phyloP scores from a whole-genome alignment of 1,140 invertebrate genomes.

The Branchinecta lindahli region DNA sequence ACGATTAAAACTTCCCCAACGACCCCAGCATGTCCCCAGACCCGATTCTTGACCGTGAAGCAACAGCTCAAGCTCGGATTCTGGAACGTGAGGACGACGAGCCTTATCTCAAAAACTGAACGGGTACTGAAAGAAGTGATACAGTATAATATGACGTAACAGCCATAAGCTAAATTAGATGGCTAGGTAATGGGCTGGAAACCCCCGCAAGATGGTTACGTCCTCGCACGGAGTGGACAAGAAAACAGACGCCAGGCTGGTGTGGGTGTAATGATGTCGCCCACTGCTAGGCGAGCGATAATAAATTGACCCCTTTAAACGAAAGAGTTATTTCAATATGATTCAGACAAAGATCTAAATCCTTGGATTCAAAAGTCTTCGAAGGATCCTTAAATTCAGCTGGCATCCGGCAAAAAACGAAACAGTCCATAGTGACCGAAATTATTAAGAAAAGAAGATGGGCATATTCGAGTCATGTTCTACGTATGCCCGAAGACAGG shows the following conservation, averaged over 20 bases:
- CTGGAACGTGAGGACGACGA: slow-evolving; percentile 3
- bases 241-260: slow-evolving; percentile 7
- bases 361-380: too few species aligned
- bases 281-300: not conserved
- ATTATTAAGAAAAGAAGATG: too few species aligned
- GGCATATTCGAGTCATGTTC: too few species aligned
- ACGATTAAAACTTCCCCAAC: not conserved
- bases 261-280: not conserved
- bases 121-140: slow-evolving; percentile 8
- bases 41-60: not conserved
- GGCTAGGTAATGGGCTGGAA: slow-evolving; percentile 1
- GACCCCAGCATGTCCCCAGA: slow-evolving; percentile 7
- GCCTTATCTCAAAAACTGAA: not conserved
- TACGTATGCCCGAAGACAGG: too few species aligned
- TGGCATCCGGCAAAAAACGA: too few species aligned
- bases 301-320: not conserved
- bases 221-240: not conserved
- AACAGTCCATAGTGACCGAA: too few species aligned
- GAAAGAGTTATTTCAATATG: slow-evolving; percentile 1
- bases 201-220: slow-evolving; percentile 3
- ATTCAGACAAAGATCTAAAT: too few species aligned
- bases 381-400: too few species aligned
- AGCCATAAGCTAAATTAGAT: slow-evolving; percentile 1
- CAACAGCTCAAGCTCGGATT: slow-evolving; percentile 1
- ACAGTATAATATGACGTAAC: slow-evolving; percentile 6